Conservation (phyloP, 1,140 invertebrate species). For the Sesamia nonagrioides region DNA sequence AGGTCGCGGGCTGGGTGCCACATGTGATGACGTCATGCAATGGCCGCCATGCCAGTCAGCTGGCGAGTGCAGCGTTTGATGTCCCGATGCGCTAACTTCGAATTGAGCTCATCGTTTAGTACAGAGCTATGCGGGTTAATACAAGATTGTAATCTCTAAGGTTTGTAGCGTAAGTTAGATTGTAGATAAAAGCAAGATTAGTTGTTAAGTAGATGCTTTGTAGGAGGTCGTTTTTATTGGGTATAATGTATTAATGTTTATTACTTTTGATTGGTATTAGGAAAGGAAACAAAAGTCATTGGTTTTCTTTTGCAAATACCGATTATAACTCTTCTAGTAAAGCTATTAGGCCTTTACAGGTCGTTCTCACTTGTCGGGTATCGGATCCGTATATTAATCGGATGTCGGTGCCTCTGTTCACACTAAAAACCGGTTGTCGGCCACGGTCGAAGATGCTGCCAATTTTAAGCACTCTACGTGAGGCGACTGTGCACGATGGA, state of each 20-base stretch:
- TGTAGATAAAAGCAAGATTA: not conserved
- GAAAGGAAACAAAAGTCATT: not conserved
- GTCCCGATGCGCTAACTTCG: constrained; percentile 28
- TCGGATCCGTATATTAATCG: no score
- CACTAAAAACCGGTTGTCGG: no score
- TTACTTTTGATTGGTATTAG: not conserved
- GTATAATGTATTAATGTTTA: not conserved
- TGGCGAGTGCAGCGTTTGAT: constrained; percentile 51
- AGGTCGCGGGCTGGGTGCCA: constrained; percentile 63
- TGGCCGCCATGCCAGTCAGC: constrained; percentile 64
- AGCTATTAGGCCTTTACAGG: not conserved
- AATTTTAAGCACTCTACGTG: no score
- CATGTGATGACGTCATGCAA: constrained; percentile 75
- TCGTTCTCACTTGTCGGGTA: no score
- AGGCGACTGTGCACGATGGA: no score
- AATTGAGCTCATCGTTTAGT: constrained; percentile 28
- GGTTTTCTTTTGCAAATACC: no score
- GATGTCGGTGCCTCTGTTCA: no score
- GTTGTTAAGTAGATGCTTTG: not conserved
- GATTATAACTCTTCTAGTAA: no score
- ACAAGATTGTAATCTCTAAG: constrained; percentile 17
- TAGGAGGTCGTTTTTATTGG: not conserved
- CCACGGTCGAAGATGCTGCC: no score
- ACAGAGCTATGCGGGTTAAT: not conserved
- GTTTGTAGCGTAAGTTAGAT: constrained; percentile 4